phyloP scores from a whole-genome alignment of 2,113 vertebrate species.

The Heloderma charlesbogerti region DNA sequence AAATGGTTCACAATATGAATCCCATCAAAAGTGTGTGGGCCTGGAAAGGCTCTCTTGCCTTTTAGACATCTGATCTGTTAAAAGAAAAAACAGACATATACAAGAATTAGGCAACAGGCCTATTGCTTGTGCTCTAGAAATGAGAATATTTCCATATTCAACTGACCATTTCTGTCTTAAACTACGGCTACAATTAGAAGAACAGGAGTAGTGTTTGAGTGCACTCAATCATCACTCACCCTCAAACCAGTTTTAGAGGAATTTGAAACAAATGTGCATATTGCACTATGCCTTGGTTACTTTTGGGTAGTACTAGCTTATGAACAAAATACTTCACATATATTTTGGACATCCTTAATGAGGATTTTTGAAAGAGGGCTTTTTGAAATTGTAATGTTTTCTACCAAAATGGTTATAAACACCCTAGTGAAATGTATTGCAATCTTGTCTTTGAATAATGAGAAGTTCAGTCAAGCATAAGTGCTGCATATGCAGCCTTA shows the following conservation, averaged over 20 bases:
- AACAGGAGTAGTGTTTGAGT: neutral
- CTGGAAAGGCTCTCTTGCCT: slow-evolving; percentile 84
- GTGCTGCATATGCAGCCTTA: neutral
- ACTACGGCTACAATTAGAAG: neutral
- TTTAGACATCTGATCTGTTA: slow-evolving; percentile 91
- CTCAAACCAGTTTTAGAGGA: neutral
- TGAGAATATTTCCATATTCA: neutral
- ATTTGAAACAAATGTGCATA: neutral
- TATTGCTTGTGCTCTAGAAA: neutral
- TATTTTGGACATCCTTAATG: neutral
- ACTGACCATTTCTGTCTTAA: neutral
- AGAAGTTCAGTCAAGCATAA: neutral
- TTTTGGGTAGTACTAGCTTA: neutral
- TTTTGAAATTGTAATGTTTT: neutral
- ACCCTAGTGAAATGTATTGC: neutral
- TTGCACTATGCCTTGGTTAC: slow-evolving; percentile 5
- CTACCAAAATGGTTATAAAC: neutral
- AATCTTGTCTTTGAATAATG: slow-evolving; percentile 24
- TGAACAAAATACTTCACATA: slow-evolving; percentile 1
- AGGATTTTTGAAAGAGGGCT: neutral
- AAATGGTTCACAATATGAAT: slow-evolving; percentile 97
- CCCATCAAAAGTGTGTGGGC: slow-evolving; percentile 90
- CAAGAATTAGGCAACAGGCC: slow-evolving; percentile 4
- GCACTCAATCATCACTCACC: neutral
- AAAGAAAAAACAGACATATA: slow-evolving; percentile 58